Evolutionary conservation across 2,888 invertebrate genomes (phyloP), one percentile per base, ranked within the genome.

Genomic region (Microplitis manilae): DNA sequence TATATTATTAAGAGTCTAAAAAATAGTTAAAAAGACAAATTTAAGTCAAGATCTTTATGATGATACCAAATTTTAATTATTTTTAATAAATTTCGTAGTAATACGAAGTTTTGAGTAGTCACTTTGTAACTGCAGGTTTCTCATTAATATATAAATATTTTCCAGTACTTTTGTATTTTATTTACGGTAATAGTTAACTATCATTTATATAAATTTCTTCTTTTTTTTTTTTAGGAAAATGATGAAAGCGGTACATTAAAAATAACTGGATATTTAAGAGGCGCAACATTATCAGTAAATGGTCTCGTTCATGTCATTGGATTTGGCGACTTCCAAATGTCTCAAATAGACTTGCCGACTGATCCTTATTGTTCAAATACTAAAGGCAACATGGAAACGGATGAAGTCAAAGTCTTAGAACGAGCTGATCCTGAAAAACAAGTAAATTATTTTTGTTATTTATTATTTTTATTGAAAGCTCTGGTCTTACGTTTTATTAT

Each of bases 321-420:
- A 0, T 92, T 96, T 85, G 98, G 98, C 7, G 97, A 98, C 87
- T 99, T 95, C 87, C 98, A 98, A 91, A 94, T 99, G 93, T 91
- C 92, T 0, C 93, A 94, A 88, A 96, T 98, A 81, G 94, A 94
- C 89, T 92, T 92, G 0, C 91, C 93, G 0, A 91, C 91, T 79
- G 95, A 96, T 90, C 96, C 95, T 1, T 93, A 94, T 88, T 92
- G 93, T 75, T 83, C 93, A 64, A 91, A 59, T 15, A 71, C 67
- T 6, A 92, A 82, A 91, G 91, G n/a, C 30, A 77, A 71, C 38
- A 6, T 20, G 62, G 20, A 68, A n/a, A 90, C 91, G 68, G 85
- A 90, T 74, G 90, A 90, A 71, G 90, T 87, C 78, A 90, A 91
- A 83, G 87, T 94, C 15, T 85, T 94, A 71, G 93, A 93, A 86